A percentile compares a stretch with the other conserved stretches of the same genome.
These are phyloP conservation scores for Oreocharis arfaki DNA, from an alignment of 2,113 vertebrate species.

Conservation along the genomic window DNA sequence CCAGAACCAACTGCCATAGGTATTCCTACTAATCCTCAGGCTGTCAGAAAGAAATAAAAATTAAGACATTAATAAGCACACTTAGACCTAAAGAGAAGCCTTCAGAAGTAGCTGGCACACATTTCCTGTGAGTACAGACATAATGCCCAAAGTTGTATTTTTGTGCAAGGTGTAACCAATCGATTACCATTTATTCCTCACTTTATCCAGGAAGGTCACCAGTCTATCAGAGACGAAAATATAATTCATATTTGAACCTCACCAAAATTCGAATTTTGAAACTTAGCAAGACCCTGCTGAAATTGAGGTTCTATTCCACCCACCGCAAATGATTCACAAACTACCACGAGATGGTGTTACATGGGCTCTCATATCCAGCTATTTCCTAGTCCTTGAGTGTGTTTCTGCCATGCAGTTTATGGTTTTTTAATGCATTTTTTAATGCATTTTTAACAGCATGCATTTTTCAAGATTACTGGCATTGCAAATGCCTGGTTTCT, in stretches of 20 bases:
- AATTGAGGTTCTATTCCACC: neutral
- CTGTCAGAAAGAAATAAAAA: neutral
- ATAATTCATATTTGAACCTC: neutral
- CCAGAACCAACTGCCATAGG: neutral
- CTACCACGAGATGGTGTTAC: accelerated
- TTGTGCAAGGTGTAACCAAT: neutral
- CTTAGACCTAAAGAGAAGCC: neutral
- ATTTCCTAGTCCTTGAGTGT: neutral
- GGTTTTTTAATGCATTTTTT: no score
- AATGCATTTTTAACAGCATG: neutral
- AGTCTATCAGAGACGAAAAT: neutral
- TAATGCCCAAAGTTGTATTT: neutral
- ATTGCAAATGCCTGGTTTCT: neutral
- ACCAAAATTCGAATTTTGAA: neutral
- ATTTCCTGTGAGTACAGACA: neutral
- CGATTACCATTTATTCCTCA: neutral
- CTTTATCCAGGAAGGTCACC: neutral
- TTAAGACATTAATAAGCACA: neutral
- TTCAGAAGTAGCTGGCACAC: neutral
- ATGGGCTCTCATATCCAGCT: neutral
- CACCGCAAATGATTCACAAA: neutral
- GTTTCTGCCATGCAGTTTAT: neutral
- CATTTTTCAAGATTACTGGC: neutral
- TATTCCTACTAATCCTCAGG: neutral
- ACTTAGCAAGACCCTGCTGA: neutral